Evolutionary conservation across 2,888 invertebrate species (phyloP), one percentile per base, ranked within the genome.

Genomic region (Holacanthella duospinosa): DNA sequence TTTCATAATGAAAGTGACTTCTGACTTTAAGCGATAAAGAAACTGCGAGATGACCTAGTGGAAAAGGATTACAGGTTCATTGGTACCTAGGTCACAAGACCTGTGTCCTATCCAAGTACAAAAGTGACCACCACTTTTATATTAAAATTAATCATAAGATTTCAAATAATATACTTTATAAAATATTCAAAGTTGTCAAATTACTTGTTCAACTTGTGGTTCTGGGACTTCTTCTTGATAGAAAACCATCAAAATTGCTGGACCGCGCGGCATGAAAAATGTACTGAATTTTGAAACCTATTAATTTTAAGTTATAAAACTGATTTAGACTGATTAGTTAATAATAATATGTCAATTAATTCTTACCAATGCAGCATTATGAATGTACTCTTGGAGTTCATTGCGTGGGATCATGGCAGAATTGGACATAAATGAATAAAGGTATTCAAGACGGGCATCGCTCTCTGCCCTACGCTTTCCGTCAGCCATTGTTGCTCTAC

Each of bases 361-460:
- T 6, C 27, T 26, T 25, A 58, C 58, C 21, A 58, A 21, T 43
- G 27, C 29, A 9, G 58, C 24, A 43, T 12, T n/a, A 25, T 65
- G 63, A 25, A 91, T 89, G 75, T 89, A 87, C 77, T 91, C 90
- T 89, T 92, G 91, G 67, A 92, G 86, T 74, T 90, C 88, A 77
- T 89, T 87, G 29, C 91, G 79, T 0, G 87, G 85, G 59, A 92
- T 79, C 21, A 86, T 86, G 0, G 90, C 90, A 60, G 87, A 88
- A 74, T 91, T 90, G 76, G 90, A 88, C 70, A 92, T 81, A 59
- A 91, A 82, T 76, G 92, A 91, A 79, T 92, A 91, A 64, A 89
- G 86, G 79, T 90, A 92, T 80, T 92, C 92, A 82, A 92, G 79
- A 66, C 92, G 83, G 75, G 91, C 90, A 79, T 92, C 92, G 88